Evolutionary conservation across 2,888 invertebrate species (phyloP).

Genomic region (Parapristionchus giblindavisi): DNA sequence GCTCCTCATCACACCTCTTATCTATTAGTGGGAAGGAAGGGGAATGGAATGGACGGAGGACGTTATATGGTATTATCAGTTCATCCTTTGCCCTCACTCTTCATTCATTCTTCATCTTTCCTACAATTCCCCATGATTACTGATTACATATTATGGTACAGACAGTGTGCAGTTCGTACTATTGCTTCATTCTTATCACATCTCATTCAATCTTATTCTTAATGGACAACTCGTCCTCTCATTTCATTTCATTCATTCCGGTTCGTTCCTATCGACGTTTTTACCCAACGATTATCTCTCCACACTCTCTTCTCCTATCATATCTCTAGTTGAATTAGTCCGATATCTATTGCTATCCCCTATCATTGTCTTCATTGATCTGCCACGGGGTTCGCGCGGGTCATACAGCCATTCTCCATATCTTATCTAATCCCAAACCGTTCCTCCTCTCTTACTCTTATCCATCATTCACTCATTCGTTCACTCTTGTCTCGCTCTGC

Average conservation of each 20-base stretch:
- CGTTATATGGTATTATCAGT: slow-evolving; percentile 3
- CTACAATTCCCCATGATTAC: too few species aligned
- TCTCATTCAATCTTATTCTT: too few species aligned
- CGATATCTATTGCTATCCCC: slow-evolving; percentile 8
- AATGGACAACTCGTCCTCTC: too few species aligned
- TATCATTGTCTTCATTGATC: slow-evolving; percentile 14
- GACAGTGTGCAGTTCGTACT: too few species aligned
- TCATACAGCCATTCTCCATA: not conserved
- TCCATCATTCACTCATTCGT: not conserved
- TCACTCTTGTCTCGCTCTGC: not conserved
- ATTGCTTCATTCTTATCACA: too few species aligned
- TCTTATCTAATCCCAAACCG: not conserved
- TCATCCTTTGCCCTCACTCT: not conserved
- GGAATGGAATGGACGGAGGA: not conserved
- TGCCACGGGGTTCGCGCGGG: too few species aligned
- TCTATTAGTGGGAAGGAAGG: not conserved
- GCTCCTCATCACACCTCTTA: slow-evolving; percentile 2
- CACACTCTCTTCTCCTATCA: not conserved
- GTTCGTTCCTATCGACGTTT: too few species aligned
- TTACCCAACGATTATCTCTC: too few species aligned
- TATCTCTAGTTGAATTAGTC: not conserved
- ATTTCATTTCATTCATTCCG: too few species aligned
- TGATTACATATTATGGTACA: too few species aligned
- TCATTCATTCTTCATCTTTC: too few species aligned
- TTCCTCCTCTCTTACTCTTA: not conserved